These are phyloP conservation scores for Pavo muticus DNA, from an alignment of 2,113 vertebrate genomes.

Conservation along the genomic window DNA sequence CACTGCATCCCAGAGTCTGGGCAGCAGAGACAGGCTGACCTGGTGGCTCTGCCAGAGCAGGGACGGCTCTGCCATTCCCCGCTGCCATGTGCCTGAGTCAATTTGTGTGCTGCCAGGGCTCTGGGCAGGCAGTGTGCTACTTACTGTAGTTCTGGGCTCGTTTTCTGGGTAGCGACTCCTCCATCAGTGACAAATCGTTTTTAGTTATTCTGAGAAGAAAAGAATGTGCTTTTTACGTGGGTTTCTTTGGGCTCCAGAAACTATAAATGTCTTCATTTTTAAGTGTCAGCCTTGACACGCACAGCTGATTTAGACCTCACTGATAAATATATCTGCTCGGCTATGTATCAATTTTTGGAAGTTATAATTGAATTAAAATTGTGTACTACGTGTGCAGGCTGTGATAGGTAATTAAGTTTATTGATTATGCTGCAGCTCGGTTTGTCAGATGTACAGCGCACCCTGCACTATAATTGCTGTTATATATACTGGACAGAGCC, in stretches of 20 bases:
- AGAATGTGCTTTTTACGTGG: conserved; percentile 33
- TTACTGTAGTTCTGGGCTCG: not conserved
- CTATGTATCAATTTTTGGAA: conserved; percentile 45
- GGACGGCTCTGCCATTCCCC: not conserved
- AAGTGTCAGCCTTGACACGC: conserved; percentile 64
- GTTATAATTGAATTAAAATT: conserved; percentile 75
- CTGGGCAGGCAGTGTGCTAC: not conserved
- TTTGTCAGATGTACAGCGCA: conserved; percentile 34
- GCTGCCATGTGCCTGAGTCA: rapidly evolving
- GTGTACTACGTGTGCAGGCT: conserved; percentile 57
- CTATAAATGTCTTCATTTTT: conserved; percentile 68
- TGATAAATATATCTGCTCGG: conserved; percentile 65
- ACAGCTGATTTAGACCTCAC: conserved; percentile 61
- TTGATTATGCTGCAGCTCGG: conserved; percentile 65
- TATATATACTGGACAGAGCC: conserved; percentile 28
- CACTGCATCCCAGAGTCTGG: not conserved
- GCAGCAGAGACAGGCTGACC: not conserved
- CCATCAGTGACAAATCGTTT: conserved; percentile 26
- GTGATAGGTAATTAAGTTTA: conserved; percentile 75
- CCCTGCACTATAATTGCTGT: conserved; percentile 34
- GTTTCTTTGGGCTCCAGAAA: conserved; percentile 53
- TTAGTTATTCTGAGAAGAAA: conserved; percentile 49
- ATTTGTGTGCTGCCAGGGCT: conserved; percentile 11
- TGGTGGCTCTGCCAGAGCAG: not conserved
- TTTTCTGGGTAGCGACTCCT: conserved; percentile 43